Evolutionary conservation across 2,113 vertebrate genomes (phyloP).

Genomic region (Mystacornis crossleyi): DNA sequence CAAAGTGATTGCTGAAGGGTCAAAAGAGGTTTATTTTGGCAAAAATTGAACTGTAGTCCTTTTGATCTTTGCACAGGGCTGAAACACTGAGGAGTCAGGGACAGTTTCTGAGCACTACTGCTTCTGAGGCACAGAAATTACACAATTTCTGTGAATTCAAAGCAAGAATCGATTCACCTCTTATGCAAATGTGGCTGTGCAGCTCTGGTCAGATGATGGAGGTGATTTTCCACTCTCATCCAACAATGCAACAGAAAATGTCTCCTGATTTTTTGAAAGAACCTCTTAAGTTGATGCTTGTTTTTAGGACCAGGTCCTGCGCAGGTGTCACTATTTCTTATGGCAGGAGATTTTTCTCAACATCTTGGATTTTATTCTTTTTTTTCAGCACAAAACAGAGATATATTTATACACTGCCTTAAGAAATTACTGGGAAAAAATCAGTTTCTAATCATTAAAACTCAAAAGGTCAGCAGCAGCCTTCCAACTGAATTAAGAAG

Average conservation of each 20-base stretch:
- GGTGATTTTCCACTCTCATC: not conserved
- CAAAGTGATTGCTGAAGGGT: not conserved
- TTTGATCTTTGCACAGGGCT: not conserved
- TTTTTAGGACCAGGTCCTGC: not conserved
- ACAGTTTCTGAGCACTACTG: not conserved
- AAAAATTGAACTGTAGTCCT: not conserved
- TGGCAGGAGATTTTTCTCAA: not conserved
- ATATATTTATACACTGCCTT: not conserved
- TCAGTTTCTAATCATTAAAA: not conserved
- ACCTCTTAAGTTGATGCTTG: not conserved
- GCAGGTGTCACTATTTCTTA: not conserved
- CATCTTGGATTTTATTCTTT: not conserved
- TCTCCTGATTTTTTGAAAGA: not conserved
- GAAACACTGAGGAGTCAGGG: not conserved
- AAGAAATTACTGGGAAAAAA: not conserved
- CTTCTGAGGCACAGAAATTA: not conserved
- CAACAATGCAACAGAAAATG: rapidly evolving
- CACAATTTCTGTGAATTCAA: not conserved
- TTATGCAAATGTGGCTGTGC: not conserved
- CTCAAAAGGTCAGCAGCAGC: not conserved
- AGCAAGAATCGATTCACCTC: not conserved
- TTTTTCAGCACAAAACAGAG: not conserved
- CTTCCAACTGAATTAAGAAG: not conserved
- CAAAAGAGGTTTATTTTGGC: not conserved
- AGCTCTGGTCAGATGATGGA: not conserved